A percentile compares a stretch with the other conserved stretches of the same genome.
Evolutionary conservation across 2,888 invertebrate genomes (phyloP).

Genomic region (Bombylius discolor): DNA sequence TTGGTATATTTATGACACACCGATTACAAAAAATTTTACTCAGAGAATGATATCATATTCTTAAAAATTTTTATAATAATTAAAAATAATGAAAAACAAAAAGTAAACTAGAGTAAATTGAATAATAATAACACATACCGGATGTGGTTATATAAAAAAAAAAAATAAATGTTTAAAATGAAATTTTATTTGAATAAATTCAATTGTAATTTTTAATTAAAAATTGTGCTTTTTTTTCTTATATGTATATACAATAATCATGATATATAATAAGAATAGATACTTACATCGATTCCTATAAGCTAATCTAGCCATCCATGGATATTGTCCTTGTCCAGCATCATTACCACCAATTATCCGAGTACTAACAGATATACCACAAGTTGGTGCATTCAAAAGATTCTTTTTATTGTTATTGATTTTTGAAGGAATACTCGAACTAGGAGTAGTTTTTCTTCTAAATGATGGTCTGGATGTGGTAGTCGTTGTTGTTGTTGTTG

Average conservation of each 20-base stretch:
- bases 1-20: constrained; percentile 22
- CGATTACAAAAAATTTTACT: constrained; percentile 20
- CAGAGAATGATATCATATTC: no score
- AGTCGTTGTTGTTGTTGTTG: background rate
- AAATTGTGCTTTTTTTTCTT: no score
- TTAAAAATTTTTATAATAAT: no score
- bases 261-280: background rate
- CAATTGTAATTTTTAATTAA: background rate
- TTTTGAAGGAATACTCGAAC: background rate
- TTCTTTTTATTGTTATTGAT: background rate
- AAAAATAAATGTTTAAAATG: no score
- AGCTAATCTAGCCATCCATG: constrained; percentile 44
- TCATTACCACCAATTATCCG: constrained; percentile 39
- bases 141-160: no score
- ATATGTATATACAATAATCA: no score
- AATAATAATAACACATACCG: no score
- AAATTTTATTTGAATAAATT: background rate
- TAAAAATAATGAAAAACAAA: no score
- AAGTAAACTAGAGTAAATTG: no score
- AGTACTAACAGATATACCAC: constrained; percentile 27
- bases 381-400: constrained; percentile 19
- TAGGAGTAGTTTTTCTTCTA: background rate
- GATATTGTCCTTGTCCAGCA: constrained; percentile 41
- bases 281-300: constrained; percentile 33
- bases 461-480: background rate